Conservation (phyloP, 2,888 invertebrate genomes). For the Ametastegia equiseti region DNA sequence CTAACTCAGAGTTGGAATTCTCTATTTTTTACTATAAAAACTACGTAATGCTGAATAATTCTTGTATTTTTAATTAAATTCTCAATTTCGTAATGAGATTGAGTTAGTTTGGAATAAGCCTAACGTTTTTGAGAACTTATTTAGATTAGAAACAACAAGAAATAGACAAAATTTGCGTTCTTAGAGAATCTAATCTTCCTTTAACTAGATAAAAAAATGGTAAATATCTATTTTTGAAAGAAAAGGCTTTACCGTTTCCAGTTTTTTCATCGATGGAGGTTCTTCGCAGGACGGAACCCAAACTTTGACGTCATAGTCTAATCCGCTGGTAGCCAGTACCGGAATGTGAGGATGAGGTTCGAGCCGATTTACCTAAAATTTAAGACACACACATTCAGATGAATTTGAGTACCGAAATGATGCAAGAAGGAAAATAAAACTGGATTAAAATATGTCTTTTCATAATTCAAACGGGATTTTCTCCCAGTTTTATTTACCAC, state of each 20-base stretch:
- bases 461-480: background rate
- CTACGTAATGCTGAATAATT: too few relatives aligned
- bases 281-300: constrained; percentile 88
- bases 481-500: constrained; percentile 81
- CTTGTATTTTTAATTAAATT: too few relatives aligned
- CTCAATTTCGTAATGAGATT: too few relatives aligned
- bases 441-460: constrained; percentile 38
- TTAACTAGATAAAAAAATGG: background rate
- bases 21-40: too few relatives aligned
- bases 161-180: too few relatives aligned
- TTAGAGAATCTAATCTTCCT: too few relatives aligned
- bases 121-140: too few relatives aligned
- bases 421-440: too few relatives aligned
- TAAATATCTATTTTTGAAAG: background rate
- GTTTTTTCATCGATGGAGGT: constrained; percentile 66
- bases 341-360: constrained; percentile 94
- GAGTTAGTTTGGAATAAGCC: too few relatives aligned
- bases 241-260: constrained; percentile 53
- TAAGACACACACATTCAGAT: background rate
- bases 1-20: too few relatives aligned
- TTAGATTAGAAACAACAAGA: too few relatives aligned
- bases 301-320: constrained; percentile 95
- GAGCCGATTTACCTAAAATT: constrained; percentile 90
- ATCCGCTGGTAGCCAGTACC: constrained; percentile 92
- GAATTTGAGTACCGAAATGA: too few relatives aligned